Evolutionary conservation across 2,888 invertebrate species (phyloP).

Genomic region (Synanthedon formicaeformis): DNA sequence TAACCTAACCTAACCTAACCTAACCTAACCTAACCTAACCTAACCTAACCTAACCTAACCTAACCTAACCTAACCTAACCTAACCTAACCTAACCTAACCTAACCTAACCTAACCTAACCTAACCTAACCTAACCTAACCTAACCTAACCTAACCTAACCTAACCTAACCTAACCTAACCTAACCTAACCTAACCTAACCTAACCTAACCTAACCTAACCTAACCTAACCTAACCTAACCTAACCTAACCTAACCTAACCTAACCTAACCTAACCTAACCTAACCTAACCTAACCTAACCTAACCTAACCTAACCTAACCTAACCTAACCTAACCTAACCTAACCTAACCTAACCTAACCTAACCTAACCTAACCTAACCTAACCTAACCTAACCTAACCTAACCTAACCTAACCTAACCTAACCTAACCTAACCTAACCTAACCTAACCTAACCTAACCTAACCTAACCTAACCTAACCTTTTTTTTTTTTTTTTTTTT

Average conservation of each 20-base stretch:
- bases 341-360: slow-evolving; percentile 11
- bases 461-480: neutral
- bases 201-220: slow-evolving; percentile 9
- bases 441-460: slow-evolving; percentile 10
- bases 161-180: slow-evolving; percentile 11
- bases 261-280: slow-evolving; percentile 11
- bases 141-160: too few relatives aligned
- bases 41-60: too few relatives aligned
- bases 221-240: slow-evolving; percentile 9
- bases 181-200: slow-evolving; percentile 7
- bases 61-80: too few relatives aligned
- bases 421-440: slow-evolving; percentile 8
- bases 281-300: slow-evolving; percentile 12
- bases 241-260: slow-evolving; percentile 10
- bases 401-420: slow-evolving; percentile 10
- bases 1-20: too few relatives aligned
- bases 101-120: too few relatives aligned
- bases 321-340: slow-evolving; percentile 11
- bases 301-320: slow-evolving; percentile 13
- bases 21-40: too few relatives aligned
- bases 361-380: slow-evolving; percentile 10
- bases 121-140: too few relatives aligned
- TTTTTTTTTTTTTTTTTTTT: neutral
- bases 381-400: slow-evolving; percentile 9
- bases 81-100: too few relatives aligned